These are phyloP conservation scores for Chelonoidis abingdonii DNA, from an alignment of 2,113 vertebrate species.

Conservation along the genomic window DNA sequence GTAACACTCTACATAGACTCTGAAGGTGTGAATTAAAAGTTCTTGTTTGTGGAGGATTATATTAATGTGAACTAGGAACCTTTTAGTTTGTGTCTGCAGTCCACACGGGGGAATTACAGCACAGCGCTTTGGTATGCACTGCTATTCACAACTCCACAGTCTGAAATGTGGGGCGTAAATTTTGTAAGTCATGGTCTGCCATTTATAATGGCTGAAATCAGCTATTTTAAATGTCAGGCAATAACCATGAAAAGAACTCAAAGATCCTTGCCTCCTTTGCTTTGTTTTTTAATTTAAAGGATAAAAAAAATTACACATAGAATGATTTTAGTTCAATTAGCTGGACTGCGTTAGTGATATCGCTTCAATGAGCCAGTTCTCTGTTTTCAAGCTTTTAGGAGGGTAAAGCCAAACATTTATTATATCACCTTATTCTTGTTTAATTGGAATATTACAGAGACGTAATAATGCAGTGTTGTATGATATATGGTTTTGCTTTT, in stretches of 20 bases:
- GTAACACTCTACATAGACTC: too few relatives aligned
- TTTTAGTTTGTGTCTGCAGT: neutral
- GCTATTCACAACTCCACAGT: neutral
- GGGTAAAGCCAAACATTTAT: neutral
- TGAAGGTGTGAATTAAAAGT: neutral
- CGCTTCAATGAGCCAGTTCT: neutral
- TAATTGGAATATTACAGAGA: neutral
- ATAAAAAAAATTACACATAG: neutral
- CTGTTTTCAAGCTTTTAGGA: constrained; percentile 2
- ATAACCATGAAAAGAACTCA: constrained; percentile 7
- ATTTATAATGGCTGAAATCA: neutral
- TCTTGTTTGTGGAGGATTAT: neutral
- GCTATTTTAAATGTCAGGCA: neutral
- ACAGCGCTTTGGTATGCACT: neutral
- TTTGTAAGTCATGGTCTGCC: constrained; percentile 22
- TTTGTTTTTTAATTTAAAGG: neutral
- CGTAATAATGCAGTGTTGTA: neutral
- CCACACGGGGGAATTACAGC: neutral
- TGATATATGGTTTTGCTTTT: neutral
- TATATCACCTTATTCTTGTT: neutral
- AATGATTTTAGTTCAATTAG: constrained; percentile 5
- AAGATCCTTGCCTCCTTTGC: neutral
- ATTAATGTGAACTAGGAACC: neutral
- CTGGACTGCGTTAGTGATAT: neutral
- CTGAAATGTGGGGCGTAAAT: neutral